Evolutionary conservation across 2,113 vertebrate genomes (phyloP).

Genomic region (Geothlypis trichas): DNA sequence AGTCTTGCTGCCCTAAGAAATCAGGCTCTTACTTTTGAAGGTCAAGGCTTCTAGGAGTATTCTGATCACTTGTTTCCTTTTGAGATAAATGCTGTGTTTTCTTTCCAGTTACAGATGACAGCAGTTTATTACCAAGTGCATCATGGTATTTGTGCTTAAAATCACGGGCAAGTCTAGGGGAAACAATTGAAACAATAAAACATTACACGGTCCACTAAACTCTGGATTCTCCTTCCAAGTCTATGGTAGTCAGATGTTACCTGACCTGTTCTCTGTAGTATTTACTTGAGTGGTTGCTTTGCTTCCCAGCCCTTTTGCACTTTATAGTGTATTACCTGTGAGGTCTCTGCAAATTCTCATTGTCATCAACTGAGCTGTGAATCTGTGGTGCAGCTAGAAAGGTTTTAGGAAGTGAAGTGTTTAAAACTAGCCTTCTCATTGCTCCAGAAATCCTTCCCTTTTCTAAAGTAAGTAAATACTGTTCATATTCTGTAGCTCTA

Average conservation of each 20-base stretch:
- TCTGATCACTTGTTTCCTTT: not conserved
- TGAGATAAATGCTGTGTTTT: not conserved
- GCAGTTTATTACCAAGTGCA: not conserved
- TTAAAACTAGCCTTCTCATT: not conserved
- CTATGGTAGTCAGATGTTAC: rapidly evolving
- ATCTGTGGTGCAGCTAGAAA: not conserved
- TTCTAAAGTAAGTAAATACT: not conserved
- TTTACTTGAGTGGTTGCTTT: not conserved
- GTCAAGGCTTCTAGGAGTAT: not conserved
- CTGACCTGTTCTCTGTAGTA: not conserved
- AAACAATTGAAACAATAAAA: not conserved
- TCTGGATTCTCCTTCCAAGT: not conserved
- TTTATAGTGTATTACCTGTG: not conserved
- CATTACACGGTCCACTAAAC: not conserved
- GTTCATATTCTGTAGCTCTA: not conserved
- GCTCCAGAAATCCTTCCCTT: not conserved
- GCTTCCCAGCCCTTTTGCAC: not conserved
- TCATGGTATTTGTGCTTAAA: not conserved
- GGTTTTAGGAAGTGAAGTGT: not conserved
- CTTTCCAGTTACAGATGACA: not conserved
- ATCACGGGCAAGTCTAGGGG: rapidly evolving
- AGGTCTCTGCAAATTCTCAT: not conserved
- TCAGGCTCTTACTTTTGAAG: not conserved
- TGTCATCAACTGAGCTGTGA: not conserved
- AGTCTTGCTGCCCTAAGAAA: not conserved